These are phyloP conservation scores for Anguilla obscura DNA, from an alignment of 2,797 vertebrate genomes.

Conservation along the genomic window DNA sequence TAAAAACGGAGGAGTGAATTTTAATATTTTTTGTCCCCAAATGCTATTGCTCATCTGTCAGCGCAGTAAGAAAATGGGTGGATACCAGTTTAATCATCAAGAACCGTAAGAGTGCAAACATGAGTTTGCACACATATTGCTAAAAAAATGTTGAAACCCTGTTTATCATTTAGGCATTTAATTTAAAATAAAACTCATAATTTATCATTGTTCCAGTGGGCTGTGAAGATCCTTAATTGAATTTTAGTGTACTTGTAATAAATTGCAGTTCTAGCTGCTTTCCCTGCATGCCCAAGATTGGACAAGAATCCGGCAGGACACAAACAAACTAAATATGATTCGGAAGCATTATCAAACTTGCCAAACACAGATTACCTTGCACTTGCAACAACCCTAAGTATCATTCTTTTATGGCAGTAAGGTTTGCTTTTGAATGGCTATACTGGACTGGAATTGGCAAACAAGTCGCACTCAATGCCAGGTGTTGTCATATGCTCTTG, in stretches of 20 bases:
- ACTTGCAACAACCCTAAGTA: background rate
- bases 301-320: background rate
- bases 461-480: background rate
- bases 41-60: background rate
- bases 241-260: background rate
- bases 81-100: background rate
- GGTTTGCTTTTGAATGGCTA: background rate
- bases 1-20: background rate
- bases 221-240: background rate
- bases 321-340: background rate
- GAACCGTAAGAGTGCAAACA: background rate
- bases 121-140: background rate
- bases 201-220: background rate
- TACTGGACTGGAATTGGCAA: background rate
- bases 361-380: background rate
- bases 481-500: background rate
- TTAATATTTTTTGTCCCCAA: background rate
- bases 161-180: background rate
- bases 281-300: background rate
- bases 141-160: background rate
- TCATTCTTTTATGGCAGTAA: background rate
- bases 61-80: background rate
- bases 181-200: background rate
- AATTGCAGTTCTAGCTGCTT: background rate
- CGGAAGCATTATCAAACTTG: background rate